Base-by-base conservation (phyloP, 2,888 invertebrate genomes). In the Oscheius sp. region DNA sequence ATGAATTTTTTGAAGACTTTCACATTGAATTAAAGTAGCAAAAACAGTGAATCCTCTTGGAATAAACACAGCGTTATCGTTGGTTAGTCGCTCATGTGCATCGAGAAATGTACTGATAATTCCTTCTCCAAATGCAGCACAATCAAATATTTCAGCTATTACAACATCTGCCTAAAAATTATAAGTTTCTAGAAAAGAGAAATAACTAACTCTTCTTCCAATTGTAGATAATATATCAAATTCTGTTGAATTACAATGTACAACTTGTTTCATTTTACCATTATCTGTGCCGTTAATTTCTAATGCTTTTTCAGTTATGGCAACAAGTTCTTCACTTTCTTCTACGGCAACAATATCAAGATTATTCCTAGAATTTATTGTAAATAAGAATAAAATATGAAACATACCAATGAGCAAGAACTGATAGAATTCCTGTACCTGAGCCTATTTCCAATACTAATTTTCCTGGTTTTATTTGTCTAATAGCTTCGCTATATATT, bases 381-480 rank as follows among this genome's bases (percentile, higher is more conserved):
- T 25, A 12, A 68, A 68, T 43, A 58, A 70, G 9, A 35, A 35
- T 6, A 35, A 3, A 35, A n/a, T n/a, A n/a, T n/a, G n/a, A 23
- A 68, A 73, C 74, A 35, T 13, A 77, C 78, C 68, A 73, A 16
- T 74, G 74, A 16, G 79, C 79, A 9, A 77, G 25, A 16, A 75
- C 70, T 1, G 79, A 77, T 1, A 81, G 59, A 1, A 81, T 43
- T 55, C 79, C 81, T 3, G 79, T 76, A 27, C 81, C 81, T 12
- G 75, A 66, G 12, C 81, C 81, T 53, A 81, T 80, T 46, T 81
- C 81, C 27, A 78, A 72, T 3, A 81, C 76, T 3, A 75, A 16
- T 43, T 53, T 69, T 5, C 56, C 43, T 1, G 27, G 9, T 21
- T 53, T 27, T 13, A 69, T 21, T 35, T 35, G 27, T 6, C 27